Evolutionary conservation across 2,797 vertebrate genomes (phyloP).

Genomic region (Pseudochromis fuscus): DNA sequence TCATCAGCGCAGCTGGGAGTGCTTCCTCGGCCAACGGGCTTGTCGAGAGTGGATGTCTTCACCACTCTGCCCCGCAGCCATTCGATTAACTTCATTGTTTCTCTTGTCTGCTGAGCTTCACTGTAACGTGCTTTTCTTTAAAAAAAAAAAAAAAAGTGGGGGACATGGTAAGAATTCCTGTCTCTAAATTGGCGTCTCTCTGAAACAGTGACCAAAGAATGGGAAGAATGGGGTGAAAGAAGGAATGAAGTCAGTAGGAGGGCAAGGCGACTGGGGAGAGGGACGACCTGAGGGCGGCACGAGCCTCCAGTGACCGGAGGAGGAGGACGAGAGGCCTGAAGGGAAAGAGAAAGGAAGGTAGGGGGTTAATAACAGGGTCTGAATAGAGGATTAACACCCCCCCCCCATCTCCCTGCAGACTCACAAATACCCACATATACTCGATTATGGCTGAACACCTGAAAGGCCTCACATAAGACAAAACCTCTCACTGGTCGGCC

Average conservation of each 20-base stretch:
- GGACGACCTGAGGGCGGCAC: slow-evolving; percentile 40
- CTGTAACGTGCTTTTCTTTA: not conserved
- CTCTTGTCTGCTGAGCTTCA: slow-evolving; percentile 4
- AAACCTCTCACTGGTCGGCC: not conserved
- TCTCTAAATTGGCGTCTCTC: slow-evolving; percentile 14
- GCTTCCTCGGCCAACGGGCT: not conserved
- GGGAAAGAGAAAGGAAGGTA: slow-evolving; percentile 47
- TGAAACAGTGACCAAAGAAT: slow-evolving; percentile 29
- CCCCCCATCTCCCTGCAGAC: too few species aligned
- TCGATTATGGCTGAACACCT: slow-evolving; percentile 36
- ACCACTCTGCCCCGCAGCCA: not conserved
- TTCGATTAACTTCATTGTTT: slow-evolving; percentile 12
- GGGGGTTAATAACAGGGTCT: slow-evolving; percentile 54
- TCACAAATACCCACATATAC: slow-evolving; percentile 9
- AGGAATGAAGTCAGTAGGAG: slow-evolving; percentile 34
- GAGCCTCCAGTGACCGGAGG: not conserved
- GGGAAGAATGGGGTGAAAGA: slow-evolving; percentile 6
- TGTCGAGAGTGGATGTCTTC: not conserved
- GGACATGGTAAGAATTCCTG: slow-evolving; percentile 37
- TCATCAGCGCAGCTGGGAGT: not conserved
- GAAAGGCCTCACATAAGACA: slow-evolving; percentile 14
- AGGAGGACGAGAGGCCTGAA: not conserved
- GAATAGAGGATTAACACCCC: slow-evolving; percentile 45
- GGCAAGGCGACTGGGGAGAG: slow-evolving; percentile 24
- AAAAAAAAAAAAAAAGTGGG: not conserved